A percentile compares a stretch with the other conserved stretches of the same genome.
phyloP scores from a whole-genome alignment of 2,113 vertebrate species.

The Pagrus major region DNA sequence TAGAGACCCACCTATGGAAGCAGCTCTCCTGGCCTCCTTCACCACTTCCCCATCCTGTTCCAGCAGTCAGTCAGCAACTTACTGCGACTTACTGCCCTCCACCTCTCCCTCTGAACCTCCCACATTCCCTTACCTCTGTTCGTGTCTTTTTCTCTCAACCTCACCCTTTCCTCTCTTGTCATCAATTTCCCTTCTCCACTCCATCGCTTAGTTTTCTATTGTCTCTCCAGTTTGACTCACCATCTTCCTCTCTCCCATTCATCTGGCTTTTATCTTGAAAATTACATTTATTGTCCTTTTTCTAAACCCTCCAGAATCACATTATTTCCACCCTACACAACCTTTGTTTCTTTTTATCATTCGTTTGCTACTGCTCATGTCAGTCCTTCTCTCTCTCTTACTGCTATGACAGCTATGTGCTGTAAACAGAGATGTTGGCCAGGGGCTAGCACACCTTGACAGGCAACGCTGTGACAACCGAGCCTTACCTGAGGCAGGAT shows the following conservation, averaged over 20 bases:
- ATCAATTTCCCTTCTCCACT: not conserved
- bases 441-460: not conserved
- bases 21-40: constrained; percentile 70
- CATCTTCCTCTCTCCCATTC: not conserved
- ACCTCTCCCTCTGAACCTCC: constrained; percentile 51
- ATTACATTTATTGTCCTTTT: not conserved
- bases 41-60: constrained; percentile 82
- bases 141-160: constrained; percentile 32
- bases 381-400: not conserved
- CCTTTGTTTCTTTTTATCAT: constrained; percentile 7
- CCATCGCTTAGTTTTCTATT: constrained; percentile 6
- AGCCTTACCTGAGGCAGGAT: constrained; percentile 9
- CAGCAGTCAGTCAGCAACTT: constrained; percentile 78
- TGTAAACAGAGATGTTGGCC: constrained; percentile 30
- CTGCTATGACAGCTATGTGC: constrained; percentile 3
- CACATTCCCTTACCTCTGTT: constrained; percentile 54
- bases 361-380: not conserved
- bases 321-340: not conserved
- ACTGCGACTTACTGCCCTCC: constrained; percentile 60
- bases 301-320: not conserved
- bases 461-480: constrained; percentile 17
- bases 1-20: constrained; percentile 76
- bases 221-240: not conserved
- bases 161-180: constrained; percentile 55
- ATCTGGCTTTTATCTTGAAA: constrained; percentile 11